These are phyloP conservation scores for Baronia brevicornis DNA, from an alignment of 2,888 invertebrate genomes.

Conservation along the genomic window DNA sequence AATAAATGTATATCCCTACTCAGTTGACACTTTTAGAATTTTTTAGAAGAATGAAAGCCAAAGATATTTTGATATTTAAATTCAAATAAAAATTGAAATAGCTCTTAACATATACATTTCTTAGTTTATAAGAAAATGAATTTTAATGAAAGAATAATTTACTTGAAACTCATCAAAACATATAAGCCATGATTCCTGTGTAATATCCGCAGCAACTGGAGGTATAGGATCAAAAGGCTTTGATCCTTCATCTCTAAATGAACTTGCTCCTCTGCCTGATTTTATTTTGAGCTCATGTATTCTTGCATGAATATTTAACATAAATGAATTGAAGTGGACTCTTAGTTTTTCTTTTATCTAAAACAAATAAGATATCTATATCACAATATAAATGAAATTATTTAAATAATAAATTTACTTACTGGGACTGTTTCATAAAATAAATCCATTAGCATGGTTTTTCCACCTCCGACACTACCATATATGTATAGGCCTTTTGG, in stretches of 20 bases:
- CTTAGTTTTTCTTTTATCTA: slow-evolving; percentile 83
- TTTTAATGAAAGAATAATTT: slow-evolving; percentile 20
- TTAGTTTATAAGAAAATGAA: too few species aligned
- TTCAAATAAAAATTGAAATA: too few species aligned
- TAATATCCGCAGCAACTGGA: slow-evolving; percentile 92
- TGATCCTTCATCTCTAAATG: slow-evolving; percentile 57
- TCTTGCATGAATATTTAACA: slow-evolving; percentile 94
- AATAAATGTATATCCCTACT: too few species aligned
- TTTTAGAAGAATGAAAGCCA: too few species aligned
- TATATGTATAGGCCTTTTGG: slow-evolving; percentile 91
- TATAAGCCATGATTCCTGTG: slow-evolving; percentile 90
- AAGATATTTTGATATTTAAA: too few species aligned
- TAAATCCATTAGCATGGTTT: slow-evolving; percentile 99
- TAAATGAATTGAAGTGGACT: slow-evolving; percentile 98
- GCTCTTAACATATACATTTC: too few species aligned
- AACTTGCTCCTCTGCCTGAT: slow-evolving; percentile 64
- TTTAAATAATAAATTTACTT: slow-evolving; percentile 24
- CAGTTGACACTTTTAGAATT: too few species aligned
- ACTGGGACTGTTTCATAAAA: slow-evolving; percentile 84
- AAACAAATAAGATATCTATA: slow-evolving; percentile 24
- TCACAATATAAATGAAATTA: neutral
- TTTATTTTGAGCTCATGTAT: slow-evolving; percentile 89
- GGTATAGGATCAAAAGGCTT: slow-evolving; percentile 93
- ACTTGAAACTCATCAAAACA: slow-evolving; percentile 99
- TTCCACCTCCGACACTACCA: slow-evolving; percentile 96